phyloP scores from a whole-genome alignment of 2,888 invertebrate species.

The Athripsodes cinereus region DNA sequence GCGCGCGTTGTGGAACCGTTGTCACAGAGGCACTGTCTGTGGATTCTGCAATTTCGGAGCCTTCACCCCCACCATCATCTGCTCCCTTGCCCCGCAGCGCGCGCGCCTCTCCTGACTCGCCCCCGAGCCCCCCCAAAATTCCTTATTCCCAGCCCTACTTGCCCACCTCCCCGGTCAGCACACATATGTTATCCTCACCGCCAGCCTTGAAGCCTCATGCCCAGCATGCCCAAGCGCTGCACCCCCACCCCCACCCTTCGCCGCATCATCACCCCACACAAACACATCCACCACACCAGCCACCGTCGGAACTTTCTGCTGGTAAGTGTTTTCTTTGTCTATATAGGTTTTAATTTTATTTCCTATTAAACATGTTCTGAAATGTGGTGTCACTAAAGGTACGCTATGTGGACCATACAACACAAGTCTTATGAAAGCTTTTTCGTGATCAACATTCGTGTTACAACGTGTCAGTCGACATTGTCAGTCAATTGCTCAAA shows the following conservation, averaged over 20 bases:
- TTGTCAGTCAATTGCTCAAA: no score
- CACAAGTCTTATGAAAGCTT: no score
- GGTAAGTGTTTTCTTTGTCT: no score
- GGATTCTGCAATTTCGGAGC: conserved; percentile 41
- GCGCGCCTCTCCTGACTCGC: conserved; percentile 23
- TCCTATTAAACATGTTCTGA: conserved; percentile 4
- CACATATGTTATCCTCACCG: conserved; percentile 11
- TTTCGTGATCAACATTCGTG: no score
- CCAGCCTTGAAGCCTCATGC: conserved; percentile 20
- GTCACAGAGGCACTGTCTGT: conserved; percentile 40
- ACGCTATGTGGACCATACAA: no score
- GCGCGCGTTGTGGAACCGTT: conserved; percentile 44
- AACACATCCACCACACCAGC: conserved; percentile 14
- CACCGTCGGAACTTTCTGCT: conserved; percentile 9
- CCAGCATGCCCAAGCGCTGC: conserved; percentile 23
- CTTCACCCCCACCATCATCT: conserved; percentile 9
- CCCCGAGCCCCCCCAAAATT: conserved; percentile 7
- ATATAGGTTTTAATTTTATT: no score
- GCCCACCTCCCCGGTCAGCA: conserved; percentile 9
- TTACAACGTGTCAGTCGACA: no score
- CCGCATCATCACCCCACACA: conserved; percentile 15
- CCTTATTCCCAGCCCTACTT: conserved; percentile 20
- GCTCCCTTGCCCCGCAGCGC: conserved; percentile 12
- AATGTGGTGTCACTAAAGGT: no score
- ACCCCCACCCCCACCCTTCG: conserved; percentile 6